A percentile compares a stretch with the other conserved stretches of the same genome.
These are phyloP conservation scores for Aldabrachelys gigantea DNA, from an alignment of 2,113 vertebrate species.

Conservation along the genomic window DNA sequence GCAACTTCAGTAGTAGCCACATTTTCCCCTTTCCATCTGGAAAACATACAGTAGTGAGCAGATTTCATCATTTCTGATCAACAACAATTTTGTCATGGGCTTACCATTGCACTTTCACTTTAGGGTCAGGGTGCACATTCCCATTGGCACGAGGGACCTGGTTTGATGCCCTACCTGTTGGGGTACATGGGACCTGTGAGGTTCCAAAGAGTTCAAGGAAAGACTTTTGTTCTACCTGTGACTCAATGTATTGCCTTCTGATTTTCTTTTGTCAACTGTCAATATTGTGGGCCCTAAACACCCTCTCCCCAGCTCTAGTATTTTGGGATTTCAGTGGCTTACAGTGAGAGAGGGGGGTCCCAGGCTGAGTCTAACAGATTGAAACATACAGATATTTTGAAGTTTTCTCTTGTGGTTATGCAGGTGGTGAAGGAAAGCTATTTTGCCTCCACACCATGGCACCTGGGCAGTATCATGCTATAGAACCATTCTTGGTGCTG, in stretches of 20 bases:
- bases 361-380: not conserved
- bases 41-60: not conserved
- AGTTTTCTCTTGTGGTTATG: not conserved
- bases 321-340: not conserved
- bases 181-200: not conserved
- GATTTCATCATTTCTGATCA: not conserved
- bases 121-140: not conserved
- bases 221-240: not conserved
- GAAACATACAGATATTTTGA: not conserved
- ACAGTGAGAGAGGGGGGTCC: not conserved
- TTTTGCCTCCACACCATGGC: not conserved
- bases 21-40: constrained; percentile 94
- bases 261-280: not conserved
- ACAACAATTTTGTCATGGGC: not conserved
- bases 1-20: constrained; percentile 86
- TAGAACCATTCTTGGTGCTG: not conserved
- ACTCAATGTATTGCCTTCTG: not conserved
- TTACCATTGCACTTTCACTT: not conserved
- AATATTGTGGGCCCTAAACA: not conserved
- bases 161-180: not conserved
- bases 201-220: not conserved
- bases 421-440: not conserved
- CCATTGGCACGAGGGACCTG: not conserved
- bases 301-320: not conserved
- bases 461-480: not conserved